These are phyloP conservation scores for Balearica regulorum DNA, from an alignment of 2,797 vertebrate species.

Conservation along the genomic window DNA sequence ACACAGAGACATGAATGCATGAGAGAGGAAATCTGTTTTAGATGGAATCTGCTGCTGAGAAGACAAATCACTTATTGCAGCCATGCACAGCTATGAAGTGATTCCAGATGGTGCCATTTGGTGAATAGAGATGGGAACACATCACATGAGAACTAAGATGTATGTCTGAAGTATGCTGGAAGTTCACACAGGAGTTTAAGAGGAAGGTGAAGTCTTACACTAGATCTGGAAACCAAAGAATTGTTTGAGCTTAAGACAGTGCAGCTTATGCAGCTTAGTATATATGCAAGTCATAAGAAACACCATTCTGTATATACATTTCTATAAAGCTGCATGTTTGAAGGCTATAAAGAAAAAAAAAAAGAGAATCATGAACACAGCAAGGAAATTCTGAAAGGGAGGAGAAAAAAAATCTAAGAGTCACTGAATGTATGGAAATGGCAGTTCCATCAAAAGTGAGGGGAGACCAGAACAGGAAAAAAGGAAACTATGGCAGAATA, in stretches of 20 bases:
- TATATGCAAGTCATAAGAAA: background rate
- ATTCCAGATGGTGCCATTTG: conserved; percentile 50
- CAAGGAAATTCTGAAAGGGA: background rate
- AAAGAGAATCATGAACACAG: background rate
- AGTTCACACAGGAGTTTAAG: background rate
- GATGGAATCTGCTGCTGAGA: conserved; percentile 15
- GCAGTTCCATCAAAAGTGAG: background rate
- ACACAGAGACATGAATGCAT: background rate
- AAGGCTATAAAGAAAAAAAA: background rate
- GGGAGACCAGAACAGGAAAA: background rate
- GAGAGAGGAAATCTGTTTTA: conserved; percentile 37
- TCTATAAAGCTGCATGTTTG: background rate
- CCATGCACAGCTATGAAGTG: conserved; percentile 1
- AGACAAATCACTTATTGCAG: conserved; percentile 31
- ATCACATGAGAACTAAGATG: background rate
- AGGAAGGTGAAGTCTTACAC: background rate
- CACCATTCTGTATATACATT: background rate
- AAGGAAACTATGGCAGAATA: background rate
- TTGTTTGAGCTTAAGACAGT: background rate
- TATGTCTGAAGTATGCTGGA: background rate
- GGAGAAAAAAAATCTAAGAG: background rate
- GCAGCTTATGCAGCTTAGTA: background rate
- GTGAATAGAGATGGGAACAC: background rate
- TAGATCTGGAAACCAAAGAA: background rate
- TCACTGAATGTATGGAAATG: background rate